These are phyloP conservation scores for Lithophane semibrunnea DNA, from an alignment of 2,888 invertebrate species.

Conservation along the genomic window DNA sequence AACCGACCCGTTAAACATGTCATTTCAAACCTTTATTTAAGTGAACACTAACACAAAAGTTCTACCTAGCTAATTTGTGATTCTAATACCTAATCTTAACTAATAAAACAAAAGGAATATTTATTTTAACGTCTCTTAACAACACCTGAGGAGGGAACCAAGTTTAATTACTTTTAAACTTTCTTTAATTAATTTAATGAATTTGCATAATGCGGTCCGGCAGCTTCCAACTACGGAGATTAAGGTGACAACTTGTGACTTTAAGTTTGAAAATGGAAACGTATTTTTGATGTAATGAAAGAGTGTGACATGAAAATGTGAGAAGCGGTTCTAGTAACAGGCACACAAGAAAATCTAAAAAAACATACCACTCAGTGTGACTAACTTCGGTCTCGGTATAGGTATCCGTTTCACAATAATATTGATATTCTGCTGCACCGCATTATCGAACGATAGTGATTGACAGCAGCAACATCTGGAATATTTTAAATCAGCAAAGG, in stretches of 20 bases:
- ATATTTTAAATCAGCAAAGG: not conserved
- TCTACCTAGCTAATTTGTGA: conserved; percentile 24
- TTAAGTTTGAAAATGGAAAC: conserved; percentile 11
- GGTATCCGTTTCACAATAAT: not conserved
- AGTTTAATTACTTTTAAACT: conserved; percentile 76
- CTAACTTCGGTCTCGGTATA: too few relatives aligned
- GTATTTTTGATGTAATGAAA: conserved; percentile 4
- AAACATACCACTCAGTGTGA: not conserved
- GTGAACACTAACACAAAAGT: not conserved
- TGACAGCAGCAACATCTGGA: not conserved
- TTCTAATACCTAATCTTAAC: conserved; percentile 20
- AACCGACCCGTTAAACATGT: not conserved
- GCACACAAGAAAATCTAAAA: not conserved
- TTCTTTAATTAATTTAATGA: conserved; percentile 73
- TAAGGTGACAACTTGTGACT: conserved; percentile 54
- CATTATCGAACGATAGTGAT: not conserved
- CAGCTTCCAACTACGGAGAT: conserved; percentile 48
- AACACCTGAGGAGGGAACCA: conserved; percentile 71
- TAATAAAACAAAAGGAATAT: conserved; percentile 55
- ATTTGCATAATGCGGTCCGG: conserved; percentile 74
- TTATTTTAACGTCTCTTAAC: conserved; percentile 59
- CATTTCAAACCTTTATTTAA: conserved; percentile 4
- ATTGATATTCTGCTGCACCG: not conserved
- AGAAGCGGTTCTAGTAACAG: not conserved
- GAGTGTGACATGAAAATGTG: not conserved